Evolutionary conservation across 2,888 invertebrate genomes (phyloP), one percentile per base, ranked within the genome.

Genomic region (Idaea aversata): DNA sequence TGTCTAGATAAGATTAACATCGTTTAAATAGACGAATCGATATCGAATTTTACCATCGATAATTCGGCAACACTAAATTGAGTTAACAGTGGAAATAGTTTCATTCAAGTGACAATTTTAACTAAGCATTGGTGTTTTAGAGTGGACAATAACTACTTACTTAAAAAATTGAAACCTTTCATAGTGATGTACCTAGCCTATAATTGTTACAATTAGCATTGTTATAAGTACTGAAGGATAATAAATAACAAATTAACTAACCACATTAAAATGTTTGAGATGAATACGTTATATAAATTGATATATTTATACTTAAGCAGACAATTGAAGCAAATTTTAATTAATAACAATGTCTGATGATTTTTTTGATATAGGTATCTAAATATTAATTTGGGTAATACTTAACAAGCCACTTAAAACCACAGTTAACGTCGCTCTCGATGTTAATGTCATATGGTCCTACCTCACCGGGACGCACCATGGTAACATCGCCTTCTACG

Each of bases 41-140:
- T 36, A 36, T 5, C 10, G 10, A 36, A 36, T 25, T 25, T 25
- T 25, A 36, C 4, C 13, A 34, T 59, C 34, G 15, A 61, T 61
- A 36, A 36, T 47, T 47, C 36, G 15, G 38, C n/a, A 47, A 61
- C 5, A 60, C 47, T 47, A 70, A 64, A 65, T 68, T 70, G 68
- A 72, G 25, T 25, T 25, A 25, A 71, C 72, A 71, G 72, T 72
- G 74, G 68, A 68, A 70, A 70, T 67, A 70, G 67, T 67, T 64
- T 63, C 67, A 61, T 64, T 64, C 62, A 65, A 34, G 47, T 47
- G 47, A 47, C 47, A 67, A 68, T 65, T 70, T 63, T 69, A 59
- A 68, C 63, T 72, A 73, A 66, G 71, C 69, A 67, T 70, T 63
- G 34, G 72, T 74, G 74, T 67, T 66, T 5, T 25, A 59, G 34